Conservation (phyloP, 2,113 vertebrate species). For the Herpailurus yagouaroundi region DNA sequence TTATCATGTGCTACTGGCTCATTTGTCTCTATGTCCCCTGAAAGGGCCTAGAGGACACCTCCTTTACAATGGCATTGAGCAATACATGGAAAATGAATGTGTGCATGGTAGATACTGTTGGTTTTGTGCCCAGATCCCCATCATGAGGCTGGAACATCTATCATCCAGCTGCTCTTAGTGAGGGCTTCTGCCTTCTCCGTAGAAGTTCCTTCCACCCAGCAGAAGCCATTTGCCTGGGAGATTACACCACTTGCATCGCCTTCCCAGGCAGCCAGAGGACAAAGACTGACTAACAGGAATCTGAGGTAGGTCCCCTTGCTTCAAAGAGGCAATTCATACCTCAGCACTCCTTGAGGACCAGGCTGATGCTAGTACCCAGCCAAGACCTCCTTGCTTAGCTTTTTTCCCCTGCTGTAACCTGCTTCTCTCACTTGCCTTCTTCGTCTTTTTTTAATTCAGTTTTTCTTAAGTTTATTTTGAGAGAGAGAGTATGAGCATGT, state of each 20-base stretch:
- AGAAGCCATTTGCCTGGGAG: not conserved
- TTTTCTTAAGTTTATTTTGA: too few species aligned
- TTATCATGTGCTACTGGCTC: not conserved
- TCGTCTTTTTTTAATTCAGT: too few species aligned
- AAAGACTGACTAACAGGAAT: not conserved
- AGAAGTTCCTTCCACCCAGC: not conserved
- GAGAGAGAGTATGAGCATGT: too few species aligned
- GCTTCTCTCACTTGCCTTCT: not conserved
- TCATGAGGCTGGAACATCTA: not conserved
- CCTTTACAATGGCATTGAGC: not conserved
- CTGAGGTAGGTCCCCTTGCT: too few species aligned
- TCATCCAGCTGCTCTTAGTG: accelerated
- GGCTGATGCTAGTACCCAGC: not conserved
- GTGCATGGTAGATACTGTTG: not conserved
- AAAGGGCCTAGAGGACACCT: not conserved
- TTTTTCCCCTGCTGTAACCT: not conserved
- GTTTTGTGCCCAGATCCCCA: not conserved
- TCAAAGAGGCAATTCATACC: not conserved
- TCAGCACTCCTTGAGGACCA: not conserved
- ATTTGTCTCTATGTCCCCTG: not conserved
- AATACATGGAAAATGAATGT: not conserved
- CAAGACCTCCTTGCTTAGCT: too few species aligned
- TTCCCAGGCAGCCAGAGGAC: not conserved
- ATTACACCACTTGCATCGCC: accelerated
- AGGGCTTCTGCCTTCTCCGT: not conserved